A percentile compares a stretch with the other conserved stretches of the same genome.
Evolutionary conservation across 2,888 invertebrate species (phyloP).

Genomic region (Tipula confusa): DNA sequence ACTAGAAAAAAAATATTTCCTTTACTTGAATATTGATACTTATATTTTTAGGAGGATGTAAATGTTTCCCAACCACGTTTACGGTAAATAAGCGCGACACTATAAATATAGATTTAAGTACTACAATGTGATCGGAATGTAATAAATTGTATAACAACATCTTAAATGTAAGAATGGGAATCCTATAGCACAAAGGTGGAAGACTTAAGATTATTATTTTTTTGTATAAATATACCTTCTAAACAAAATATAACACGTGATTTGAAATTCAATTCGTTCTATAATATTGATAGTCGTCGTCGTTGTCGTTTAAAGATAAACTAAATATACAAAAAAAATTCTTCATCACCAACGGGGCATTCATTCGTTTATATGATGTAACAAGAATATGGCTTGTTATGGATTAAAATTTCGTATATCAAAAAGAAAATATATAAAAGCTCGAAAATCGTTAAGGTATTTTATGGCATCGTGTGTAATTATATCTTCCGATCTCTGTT

Average conservation of each 20-base stretch:
- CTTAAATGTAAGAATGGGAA: not conserved
- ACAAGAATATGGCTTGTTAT: not conserved
- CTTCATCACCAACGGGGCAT: not conserved
- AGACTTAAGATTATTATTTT: not conserved
- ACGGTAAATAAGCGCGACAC: not conserved
- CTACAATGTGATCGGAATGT: not conserved
- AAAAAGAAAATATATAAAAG: not conserved
- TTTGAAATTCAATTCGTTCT: not conserved
- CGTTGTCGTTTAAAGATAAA: not conserved
- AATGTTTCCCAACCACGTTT: not conserved
- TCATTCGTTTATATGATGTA: not conserved
- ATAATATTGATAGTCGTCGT: not conserved
- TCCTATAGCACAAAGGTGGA: not conserved
- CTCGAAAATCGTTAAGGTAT: not conserved
- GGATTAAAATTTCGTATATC: not conserved
- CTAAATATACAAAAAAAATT: not conserved
- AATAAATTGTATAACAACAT: not conserved
- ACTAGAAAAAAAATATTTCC: too few species aligned
- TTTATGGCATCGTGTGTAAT: not conserved
- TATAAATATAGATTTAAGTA: not conserved
- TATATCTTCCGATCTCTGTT: not conserved
- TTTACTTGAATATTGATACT: too few species aligned
- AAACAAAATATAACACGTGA: not conserved
- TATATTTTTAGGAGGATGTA: too few species aligned
- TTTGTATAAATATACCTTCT: not conserved